Base-by-base conservation (phyloP, 2,113 vertebrate genomes). In the Pipra filicauda region DNA sequence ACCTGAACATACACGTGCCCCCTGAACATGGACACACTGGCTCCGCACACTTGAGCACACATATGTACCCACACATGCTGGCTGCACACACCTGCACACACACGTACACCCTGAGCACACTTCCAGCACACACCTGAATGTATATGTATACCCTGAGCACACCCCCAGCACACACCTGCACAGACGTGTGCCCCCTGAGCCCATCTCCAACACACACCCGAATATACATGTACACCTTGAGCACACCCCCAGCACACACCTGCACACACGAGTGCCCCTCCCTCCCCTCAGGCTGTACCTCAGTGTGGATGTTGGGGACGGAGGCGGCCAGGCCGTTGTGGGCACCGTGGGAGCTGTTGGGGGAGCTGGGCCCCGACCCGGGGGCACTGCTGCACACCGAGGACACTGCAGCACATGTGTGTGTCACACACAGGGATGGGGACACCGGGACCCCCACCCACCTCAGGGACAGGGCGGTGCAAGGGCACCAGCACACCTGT, bases 261-360 rank as follows among this genome's bases (percentile, higher is more conserved):
- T 28, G 17, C n/a, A 10, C 71, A 44, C 54, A 4, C 4, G 5
- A 2, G 19, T 48, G 70, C 21, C 78, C 54, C 59, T 35, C 57
- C 69, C 64, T 30, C 31, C 62, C 44, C 11, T 39, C 15, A 1
- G 9, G 19, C 28, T 48, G 1, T 66, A 93, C 98, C 98, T 99
- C 98, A 2, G 98, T 96, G 54, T 98, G 98, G 96, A 99, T 98
- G 97, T 99, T 99, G 96, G 98, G 98, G 79, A 98, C 98, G 2
- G 98, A 98, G 89, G 98, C 98, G 6, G 98, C 98, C 80, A 98
- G 98, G 83, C 98, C 98, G 12, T 99, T 99, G 97, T 99, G 98
- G 4, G 98, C 96, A 91, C 98, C 95, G 96, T 84, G 91, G 67
- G 91, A 93, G 67, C 85, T 93, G 85, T 79, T 93, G 44, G 91